Base-by-base conservation (phyloP, 2,797 vertebrate genomes). In the Amazona finschi region DNA sequence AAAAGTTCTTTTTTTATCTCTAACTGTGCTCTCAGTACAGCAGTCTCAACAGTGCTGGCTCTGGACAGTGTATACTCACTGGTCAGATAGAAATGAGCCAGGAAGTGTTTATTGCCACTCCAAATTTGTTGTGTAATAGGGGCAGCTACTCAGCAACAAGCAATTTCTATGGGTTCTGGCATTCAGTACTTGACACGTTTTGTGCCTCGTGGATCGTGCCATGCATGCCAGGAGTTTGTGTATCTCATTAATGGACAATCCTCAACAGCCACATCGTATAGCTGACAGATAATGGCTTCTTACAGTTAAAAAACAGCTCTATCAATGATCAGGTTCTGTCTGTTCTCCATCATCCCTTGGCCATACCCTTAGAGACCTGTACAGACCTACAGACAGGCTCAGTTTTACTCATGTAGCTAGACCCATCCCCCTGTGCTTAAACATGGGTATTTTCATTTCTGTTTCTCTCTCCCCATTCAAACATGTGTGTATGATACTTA, bases 111-210 rank as follows among this genome's bases (percentile, higher is more conserved):
- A 71, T 0, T 81, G 61, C 67, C 49, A 67, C 77, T 91, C 76
- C 79, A 84, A 12, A 78, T 58, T 21, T 65, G 73, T 55, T 70
- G 74, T 62, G 57, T 53, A 91, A 92, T 2, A 60, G 57, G 58
- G 82, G 49, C 78, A 92, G 84, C 86, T 87, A 47, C 69, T 77
- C 31, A 94, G 73, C 55, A 93, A 71, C 47, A 44, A 58, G 39
- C 38, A 67, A 30, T 72, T 85, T 61, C 25, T 58, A 17, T 24
- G 49, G 75, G 64, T 38, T 70, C 85, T 92, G 69, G 70, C 82
- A 38, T 14, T 46, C 39, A 46, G 69, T 75, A 85, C 50, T 71
- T 91, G 79, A 85, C 89, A 89, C 12, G 1, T 82, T 74, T 66
- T 85, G 72, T 61, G 84, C 71, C 74, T 89, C 1, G 3, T 70